Evolutionary conservation across 2,888 invertebrate genomes (phyloP).

Genomic region (Eristalis tenax): DNA sequence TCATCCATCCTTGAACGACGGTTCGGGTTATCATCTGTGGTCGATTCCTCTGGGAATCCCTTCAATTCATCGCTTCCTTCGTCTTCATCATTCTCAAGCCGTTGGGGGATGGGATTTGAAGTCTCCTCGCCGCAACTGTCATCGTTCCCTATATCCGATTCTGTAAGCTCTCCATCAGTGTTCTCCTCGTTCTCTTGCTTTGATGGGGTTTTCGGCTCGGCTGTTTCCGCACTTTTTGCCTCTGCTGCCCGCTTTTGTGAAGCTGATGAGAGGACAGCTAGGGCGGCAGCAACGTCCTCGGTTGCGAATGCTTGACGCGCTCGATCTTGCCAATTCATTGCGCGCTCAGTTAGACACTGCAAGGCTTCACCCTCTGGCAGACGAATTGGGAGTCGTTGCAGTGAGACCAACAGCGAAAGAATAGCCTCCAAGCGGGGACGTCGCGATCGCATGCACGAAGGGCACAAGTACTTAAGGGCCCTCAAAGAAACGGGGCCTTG

Average conservation of each 20-base stretch:
- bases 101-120: not conserved
- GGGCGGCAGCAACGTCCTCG: conserved; percentile 86
- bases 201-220: not conserved
- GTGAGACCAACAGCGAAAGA: conserved; percentile 88
- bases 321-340: conserved; percentile 97
- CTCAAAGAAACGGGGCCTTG: not conserved
- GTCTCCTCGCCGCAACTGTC: conserved; percentile 50
- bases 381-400: conserved; percentile 88
- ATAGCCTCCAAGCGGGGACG: conserved; percentile 93
- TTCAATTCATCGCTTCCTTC: conserved; percentile 1
- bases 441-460: conserved; percentile 92
- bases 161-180: conserved; percentile 46
- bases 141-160: conserved; percentile 49
- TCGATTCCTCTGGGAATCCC: not conserved
- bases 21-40: not conserved
- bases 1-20: not conserved
- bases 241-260: conserved; percentile 6
- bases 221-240: not conserved
- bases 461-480: conserved; percentile 89
- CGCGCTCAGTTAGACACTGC: conserved; percentile 94
- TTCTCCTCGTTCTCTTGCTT: conserved; percentile 17
- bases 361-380: conserved; percentile 96
- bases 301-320: conserved; percentile 87
- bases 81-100: conserved; percentile 1
- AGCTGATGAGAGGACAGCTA: conserved; percentile 81